These are phyloP conservation scores for Aphelinus certus DNA, from an alignment of 1,140 invertebrate species.

Conservation along the genomic window DNA sequence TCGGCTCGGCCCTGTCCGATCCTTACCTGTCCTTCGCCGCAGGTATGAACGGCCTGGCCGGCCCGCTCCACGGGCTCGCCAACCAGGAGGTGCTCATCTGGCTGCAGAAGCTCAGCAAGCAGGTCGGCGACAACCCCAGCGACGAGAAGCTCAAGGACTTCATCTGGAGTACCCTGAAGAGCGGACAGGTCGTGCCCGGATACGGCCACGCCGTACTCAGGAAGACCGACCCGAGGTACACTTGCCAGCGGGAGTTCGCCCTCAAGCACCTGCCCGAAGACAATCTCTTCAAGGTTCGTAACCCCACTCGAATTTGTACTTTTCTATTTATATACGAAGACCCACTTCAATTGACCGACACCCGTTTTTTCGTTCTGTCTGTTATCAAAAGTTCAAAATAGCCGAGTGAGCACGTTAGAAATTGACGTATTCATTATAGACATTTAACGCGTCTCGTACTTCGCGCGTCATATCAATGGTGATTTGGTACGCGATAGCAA, in stretches of 20 bases:
- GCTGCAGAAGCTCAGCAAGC: slow-evolving; percentile 81
- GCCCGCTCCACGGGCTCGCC: slow-evolving; percentile 94
- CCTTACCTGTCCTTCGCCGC: slow-evolving; percentile 94
- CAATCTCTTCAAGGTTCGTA: slow-evolving; percentile 81
- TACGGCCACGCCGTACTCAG: slow-evolving; percentile 97
- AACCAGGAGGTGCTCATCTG: slow-evolving; percentile 94
- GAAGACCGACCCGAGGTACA: slow-evolving; percentile 95
- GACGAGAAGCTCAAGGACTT: slow-evolving; percentile 92
- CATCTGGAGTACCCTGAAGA: slow-evolving; percentile 94
- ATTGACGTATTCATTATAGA: too few relatives aligned
- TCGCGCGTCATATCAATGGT: too few relatives aligned
- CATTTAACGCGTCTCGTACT: too few relatives aligned
- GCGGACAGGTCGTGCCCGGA: slow-evolving; percentile 94
- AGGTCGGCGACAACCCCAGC: slow-evolving; percentile 82
- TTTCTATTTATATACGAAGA: too few relatives aligned
- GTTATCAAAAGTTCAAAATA: too few relatives aligned
- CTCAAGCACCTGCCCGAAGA: slow-evolving; percentile 94
- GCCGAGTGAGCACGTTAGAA: too few relatives aligned
- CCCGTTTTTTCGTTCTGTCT: too few relatives aligned
- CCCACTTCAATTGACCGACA: too few relatives aligned
- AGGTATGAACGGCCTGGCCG: slow-evolving; percentile 93
- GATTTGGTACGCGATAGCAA: too few relatives aligned
- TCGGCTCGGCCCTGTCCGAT: slow-evolving; percentile 94
- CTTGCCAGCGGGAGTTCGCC: slow-evolving; percentile 94
- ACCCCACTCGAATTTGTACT: background rate